Percentiles rank a stretch among this genome's conserved stretches.
phyloP scores from a whole-genome alignment of 2,797 vertebrate genomes.

The Carcharodon carcharias region DNA sequence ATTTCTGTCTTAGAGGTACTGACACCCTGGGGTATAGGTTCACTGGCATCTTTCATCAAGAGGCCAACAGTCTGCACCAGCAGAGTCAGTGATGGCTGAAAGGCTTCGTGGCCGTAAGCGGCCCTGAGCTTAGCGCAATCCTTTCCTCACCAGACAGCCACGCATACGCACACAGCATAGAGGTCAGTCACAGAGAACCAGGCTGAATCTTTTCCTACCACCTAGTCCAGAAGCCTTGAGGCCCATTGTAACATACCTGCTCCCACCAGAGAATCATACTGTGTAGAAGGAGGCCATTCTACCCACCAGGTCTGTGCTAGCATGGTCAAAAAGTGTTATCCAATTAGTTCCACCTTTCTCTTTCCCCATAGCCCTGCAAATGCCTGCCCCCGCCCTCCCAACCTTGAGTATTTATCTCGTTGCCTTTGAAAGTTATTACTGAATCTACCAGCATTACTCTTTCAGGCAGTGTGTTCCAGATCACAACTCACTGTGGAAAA shows the following conservation, averaged over 20 bases:
- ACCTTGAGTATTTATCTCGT: not conserved
- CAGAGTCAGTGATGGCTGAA: not conserved
- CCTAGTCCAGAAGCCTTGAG: too few species aligned
- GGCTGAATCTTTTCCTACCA: not conserved
- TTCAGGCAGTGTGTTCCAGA: not conserved
- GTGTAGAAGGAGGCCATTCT: not conserved
- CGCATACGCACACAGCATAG: too few species aligned
- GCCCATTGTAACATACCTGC: not conserved
- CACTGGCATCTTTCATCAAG: not conserved
- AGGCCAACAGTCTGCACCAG: not conserved
- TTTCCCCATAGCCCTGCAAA: not conserved
- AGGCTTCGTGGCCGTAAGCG: too few species aligned
- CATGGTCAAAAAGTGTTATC: not conserved
- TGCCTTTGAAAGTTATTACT: not conserved
- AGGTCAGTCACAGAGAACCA: not conserved
- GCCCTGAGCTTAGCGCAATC: too few species aligned
- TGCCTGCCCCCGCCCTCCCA: too few species aligned
- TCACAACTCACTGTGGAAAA: not conserved
- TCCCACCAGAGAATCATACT: not conserved
- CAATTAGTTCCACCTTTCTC: not conserved
- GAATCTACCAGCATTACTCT: not conserved
- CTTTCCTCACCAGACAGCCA: not conserved
- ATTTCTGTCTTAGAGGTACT: not conserved
- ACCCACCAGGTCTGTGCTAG: not conserved
- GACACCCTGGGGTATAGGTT: not conserved